Conservation (phyloP, 2,113 vertebrate species). For the Lates calcarifer region DNA sequence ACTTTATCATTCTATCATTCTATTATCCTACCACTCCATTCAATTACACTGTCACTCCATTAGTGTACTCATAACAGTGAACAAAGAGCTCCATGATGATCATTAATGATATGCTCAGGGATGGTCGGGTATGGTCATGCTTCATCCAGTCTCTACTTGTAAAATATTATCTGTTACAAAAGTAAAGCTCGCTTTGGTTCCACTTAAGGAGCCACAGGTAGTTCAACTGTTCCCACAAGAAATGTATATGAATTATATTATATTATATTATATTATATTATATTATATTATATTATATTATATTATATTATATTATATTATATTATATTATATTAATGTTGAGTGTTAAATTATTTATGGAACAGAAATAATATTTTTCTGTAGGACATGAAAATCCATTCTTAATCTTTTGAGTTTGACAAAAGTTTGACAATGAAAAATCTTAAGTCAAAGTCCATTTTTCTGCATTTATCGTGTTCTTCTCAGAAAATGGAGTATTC, state of each 20-base stretch:
- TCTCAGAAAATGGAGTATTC: background rate
- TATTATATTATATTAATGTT: background rate
- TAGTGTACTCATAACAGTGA: conserved; percentile 78
- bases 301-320: background rate
- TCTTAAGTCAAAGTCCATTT: background rate
- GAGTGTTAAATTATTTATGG: background rate
- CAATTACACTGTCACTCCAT: conserved; percentile 82
- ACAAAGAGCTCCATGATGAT: conserved; percentile 79
- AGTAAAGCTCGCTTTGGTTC: conserved; percentile 27
- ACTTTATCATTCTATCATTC: conserved; percentile 82
- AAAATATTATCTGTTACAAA: conserved; percentile 29
- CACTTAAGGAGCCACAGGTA: conserved; percentile 17
- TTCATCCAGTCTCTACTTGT: conserved; percentile 46
- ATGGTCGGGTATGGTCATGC: conserved; percentile 47
- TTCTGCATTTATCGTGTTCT: background rate
- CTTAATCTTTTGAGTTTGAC: background rate
- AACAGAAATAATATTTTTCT: background rate
- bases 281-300: conserved; percentile 30
- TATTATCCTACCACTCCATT: conserved; percentile 81
- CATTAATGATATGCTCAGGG: conserved; percentile 77
- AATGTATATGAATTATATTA: conserved; percentile 17
- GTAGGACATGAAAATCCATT: background rate
- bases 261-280: conserved; percentile 24
- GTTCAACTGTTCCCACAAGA: background rate
- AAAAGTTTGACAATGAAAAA: background rate